These are phyloP conservation scores for Chelonus formosanus DNA, from an alignment of 2,888 invertebrate species.

Conservation along the genomic window DNA sequence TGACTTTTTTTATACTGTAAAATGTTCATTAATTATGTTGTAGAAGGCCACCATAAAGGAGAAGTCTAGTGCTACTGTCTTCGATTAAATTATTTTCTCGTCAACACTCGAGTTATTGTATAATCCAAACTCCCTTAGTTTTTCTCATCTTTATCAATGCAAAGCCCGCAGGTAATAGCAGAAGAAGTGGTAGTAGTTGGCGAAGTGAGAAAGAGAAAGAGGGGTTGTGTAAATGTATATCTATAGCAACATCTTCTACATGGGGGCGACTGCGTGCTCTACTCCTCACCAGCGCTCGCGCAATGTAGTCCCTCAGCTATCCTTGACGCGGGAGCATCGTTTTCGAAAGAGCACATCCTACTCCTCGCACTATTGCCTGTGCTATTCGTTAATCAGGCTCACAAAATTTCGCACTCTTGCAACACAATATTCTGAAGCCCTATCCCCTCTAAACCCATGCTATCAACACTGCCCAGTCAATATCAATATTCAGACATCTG, in stretches of 20 bases:
- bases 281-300: slow-evolving; percentile 58
- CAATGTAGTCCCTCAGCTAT: slow-evolving; percentile 61
- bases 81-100: no score
- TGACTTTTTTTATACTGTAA: no score
- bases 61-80: no score
- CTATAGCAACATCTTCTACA: slow-evolving; percentile 29
- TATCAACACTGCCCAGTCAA: background rate
- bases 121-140: no score
- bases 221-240: slow-evolving; percentile 23
- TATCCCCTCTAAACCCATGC: background rate
- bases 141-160: slow-evolving; percentile 2
- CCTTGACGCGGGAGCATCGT: slow-evolving; percentile 60
- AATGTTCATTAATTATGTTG: no score
- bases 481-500: background rate
- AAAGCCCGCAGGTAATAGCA: background rate
- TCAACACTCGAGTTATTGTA: no score
- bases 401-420: slow-evolving; percentile 3
- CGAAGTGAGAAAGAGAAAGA: slow-evolving; percentile 12
- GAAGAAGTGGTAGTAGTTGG: slow-evolving; percentile 21
- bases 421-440: background rate
- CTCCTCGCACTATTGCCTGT: slow-evolving; percentile 37
- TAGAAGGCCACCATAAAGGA: no score
- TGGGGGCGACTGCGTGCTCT: slow-evolving; percentile 58
- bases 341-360: slow-evolving; percentile 43
- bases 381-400: slow-evolving; percentile 27